Conservation (phyloP, 2,113 vertebrate genomes). For the Panthera tigris region DNA sequence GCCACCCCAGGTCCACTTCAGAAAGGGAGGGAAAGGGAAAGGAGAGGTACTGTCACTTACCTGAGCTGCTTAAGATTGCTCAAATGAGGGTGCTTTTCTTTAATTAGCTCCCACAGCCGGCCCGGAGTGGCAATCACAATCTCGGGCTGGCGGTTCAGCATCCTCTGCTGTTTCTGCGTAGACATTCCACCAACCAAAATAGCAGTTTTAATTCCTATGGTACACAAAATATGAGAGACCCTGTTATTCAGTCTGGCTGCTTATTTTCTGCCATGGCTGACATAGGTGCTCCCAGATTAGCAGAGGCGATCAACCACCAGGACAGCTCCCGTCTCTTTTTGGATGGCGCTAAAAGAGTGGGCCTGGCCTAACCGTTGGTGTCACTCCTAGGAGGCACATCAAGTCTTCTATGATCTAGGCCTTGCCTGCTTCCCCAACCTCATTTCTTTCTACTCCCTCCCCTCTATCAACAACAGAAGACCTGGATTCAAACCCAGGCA, state of each 20-base stretch:
- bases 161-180: slow-evolving; percentile 92
- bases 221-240: background rate
- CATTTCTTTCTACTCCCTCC: background rate
- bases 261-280: background rate
- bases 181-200: slow-evolving; percentile 97
- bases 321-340: background rate
- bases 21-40: background rate
- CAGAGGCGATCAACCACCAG: background rate
- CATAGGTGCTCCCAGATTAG: background rate
- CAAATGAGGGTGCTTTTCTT: slow-evolving; percentile 93
- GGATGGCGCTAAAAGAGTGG: background rate
- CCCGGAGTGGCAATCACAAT: slow-evolving; percentile 97
- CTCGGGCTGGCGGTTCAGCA: slow-evolving; percentile 92
- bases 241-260: background rate
- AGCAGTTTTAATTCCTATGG: slow-evolving; percentile 92
- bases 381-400: background rate
- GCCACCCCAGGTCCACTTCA: background rate
- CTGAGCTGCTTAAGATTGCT: slow-evolving; percentile 90
- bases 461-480: background rate
- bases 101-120: slow-evolving; percentile 95
- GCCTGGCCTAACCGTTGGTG: background rate
- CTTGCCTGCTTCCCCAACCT: background rate
- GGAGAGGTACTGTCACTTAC: slow-evolving; percentile 77
- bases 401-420: background rate
- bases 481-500: background rate